Conservation (phyloP, 1,140 invertebrate species). For the Copidosoma floridanum region DNA sequence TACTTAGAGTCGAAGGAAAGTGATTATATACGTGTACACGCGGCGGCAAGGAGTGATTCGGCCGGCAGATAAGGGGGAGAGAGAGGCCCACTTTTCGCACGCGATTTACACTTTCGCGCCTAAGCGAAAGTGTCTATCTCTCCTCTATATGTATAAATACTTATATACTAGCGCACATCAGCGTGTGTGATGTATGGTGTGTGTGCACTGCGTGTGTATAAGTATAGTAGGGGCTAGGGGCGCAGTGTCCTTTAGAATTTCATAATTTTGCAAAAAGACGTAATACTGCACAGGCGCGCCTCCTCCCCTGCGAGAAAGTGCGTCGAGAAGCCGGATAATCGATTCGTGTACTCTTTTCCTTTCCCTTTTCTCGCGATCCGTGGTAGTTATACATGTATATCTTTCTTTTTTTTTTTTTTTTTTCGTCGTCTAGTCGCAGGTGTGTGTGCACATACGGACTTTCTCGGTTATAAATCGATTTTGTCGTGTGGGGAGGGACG, state of each 20-base stretch:
- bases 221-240: too few species aligned
- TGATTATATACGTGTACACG: too few species aligned
- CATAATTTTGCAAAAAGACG: conserved; percentile 20
- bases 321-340: not conserved
- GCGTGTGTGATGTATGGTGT: too few species aligned
- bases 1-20: conserved; percentile 13
- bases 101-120: too few species aligned
- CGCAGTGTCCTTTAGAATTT: conserved; percentile 4
- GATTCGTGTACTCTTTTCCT: not conserved
- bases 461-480: too few species aligned
- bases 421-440: not conserved
- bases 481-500: too few species aligned
- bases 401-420: too few species aligned
- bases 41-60: not conserved
- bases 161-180: too few species aligned
- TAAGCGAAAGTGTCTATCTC: not conserved
- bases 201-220: too few species aligned
- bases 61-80: not conserved
- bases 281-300: not conserved
- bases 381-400: not conserved
- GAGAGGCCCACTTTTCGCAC: conserved; percentile 3
- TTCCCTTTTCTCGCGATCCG: not conserved
- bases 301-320: too few species aligned
- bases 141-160: not conserved
- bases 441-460: not conserved